Base-by-base conservation (phyloP, 1,140 invertebrate genomes). In the Cyclargus thomasi region DNA sequence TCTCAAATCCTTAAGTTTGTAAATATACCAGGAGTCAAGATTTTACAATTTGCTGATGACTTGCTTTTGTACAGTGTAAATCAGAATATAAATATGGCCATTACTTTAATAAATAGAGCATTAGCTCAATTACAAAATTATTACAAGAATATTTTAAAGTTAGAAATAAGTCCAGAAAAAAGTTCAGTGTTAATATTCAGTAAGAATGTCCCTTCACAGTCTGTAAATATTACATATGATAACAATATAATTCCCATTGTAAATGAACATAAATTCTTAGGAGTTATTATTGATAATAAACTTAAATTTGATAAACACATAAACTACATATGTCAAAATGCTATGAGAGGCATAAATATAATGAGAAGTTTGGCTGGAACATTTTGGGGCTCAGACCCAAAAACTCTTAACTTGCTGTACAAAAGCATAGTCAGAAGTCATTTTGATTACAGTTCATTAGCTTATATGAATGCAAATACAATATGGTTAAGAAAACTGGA, bases 21-120 rank as follows among this genome's bases (percentile, higher is more conserved):
- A 64, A 62, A 67, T 63, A 67, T 23, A 64, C 17, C 17, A 53
- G 63, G 65, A 22, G 64, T 74, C 35, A 76, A 72, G 18, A 67
- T 72, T 39, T 57, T 77, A 8, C 73, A 74, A 67, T 74, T 74
- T 69, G 73, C 73, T 39, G 70, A 74, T 67, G 71, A 77, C 63
- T 57, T 77, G 14, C 53, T 74, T 53, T 62, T 74, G 18, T 74
- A 72, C 21, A 70, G 63, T 65, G 16, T 53, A 62, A 65, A 53
- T 29, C 14, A 63, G 35, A 67, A 67, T 63, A 10, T 71, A 62
- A 62, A 39, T 17, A 29, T 66, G 55, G 55, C 22, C 14, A 39
- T 62, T 5, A 22, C 36, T 22, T 53, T 35, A 36, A 36, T 71
- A 36, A 68, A 71, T 64, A 17, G 6, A 14, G 70, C 57, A 57